phyloP scores from a whole-genome alignment of 1,140 invertebrate species.

The Papilio glaucus region DNA sequence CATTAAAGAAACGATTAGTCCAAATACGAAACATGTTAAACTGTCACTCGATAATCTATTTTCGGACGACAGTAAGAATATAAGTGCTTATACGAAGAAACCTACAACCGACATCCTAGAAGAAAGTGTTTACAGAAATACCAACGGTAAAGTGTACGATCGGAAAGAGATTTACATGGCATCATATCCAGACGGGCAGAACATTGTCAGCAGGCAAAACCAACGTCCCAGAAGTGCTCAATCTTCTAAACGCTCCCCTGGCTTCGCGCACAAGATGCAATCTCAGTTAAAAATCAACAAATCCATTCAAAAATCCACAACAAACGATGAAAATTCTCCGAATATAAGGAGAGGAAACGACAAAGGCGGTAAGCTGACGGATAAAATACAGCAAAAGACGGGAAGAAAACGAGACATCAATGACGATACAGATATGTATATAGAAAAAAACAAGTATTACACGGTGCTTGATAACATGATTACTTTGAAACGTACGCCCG shows the following conservation, averaged over 20 bases:
- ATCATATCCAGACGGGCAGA: background rate
- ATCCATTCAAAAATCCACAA: constrained; percentile 1
- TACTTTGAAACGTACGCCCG: constrained; percentile 17
- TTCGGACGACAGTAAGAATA: background rate
- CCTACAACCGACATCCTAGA: background rate
- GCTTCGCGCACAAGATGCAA: constrained; percentile 20
- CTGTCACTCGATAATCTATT: background rate
- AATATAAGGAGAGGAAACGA: constrained; percentile 16
- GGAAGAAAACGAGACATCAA: constrained; percentile 31
- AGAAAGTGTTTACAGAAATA: constrained; percentile 6
- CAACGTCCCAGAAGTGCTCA: constrained; percentile 12
- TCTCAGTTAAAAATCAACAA: constrained; percentile 28
- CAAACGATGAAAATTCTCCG: background rate
- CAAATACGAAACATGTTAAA: constrained; percentile 1
- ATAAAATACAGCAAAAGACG: constrained; percentile 27
- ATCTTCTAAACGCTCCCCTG: background rate
- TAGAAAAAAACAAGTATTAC: constrained; percentile 30
- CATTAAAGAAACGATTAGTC: background rate
- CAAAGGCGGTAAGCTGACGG: constrained; percentile 6
- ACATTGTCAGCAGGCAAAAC: background rate
- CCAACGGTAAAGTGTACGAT: background rate
- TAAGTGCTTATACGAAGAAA: constrained; percentile 1
- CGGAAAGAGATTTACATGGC: background rate
- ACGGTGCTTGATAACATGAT: constrained; percentile 5
- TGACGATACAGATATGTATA: background rate